Evolutionary conservation across 2,888 invertebrate species (phyloP), one percentile per base, ranked within the genome.

Genomic region (Lapara coniferarum): DNA sequence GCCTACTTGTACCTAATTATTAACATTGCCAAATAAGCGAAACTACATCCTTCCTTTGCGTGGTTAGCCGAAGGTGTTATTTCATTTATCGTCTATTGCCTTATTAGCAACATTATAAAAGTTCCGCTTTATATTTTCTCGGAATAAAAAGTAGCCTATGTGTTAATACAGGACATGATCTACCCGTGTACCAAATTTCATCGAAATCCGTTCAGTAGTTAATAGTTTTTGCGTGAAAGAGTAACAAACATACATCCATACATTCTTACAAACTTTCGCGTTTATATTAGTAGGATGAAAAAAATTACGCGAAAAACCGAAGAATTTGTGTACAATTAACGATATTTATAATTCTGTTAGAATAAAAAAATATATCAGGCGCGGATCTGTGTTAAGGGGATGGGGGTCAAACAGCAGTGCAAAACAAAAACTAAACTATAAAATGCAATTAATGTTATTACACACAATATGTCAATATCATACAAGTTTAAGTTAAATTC

Each of bases 41-140:
- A 59, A 59, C 46, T 16, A 46, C 59, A 46, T 59, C 46, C 59
- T 59, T 59, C 59, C 59, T 59, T 59, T 25, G 25, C 13, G 56
- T 25, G 19, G 10, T 10, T 55, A 16, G 16, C 10, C 16, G 19
- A 10, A 19, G 3, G 19, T 30, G 10, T 56, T 56, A 56, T 25
- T 12, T 19, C 5, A 13, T 4, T 12, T 56, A 2, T 12, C 10
- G 56, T 13, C 19, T 19, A 25, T 56, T 13, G 56, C 25, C 37
- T 37, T 37, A 19, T 19, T 19, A 56, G 12, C 19, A 19, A 10
- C 16, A 12, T 56, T 25, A n/a, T n/a, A n/a, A n/a, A n/a, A n/a
- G n/a, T n/a, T n/a, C n/a, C n/a, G n/a, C n/a, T n/a, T n/a, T n/a
- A n/a, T n/a, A n/a, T n/a, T n/a, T n/a, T n/a, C n/a, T n/a, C n/a